A percentile compares a stretch with the other conserved stretches of the same genome.
phyloP scores from a whole-genome alignment of 1,140 invertebrate species.

The Tetramorium parvispinum region DNA sequence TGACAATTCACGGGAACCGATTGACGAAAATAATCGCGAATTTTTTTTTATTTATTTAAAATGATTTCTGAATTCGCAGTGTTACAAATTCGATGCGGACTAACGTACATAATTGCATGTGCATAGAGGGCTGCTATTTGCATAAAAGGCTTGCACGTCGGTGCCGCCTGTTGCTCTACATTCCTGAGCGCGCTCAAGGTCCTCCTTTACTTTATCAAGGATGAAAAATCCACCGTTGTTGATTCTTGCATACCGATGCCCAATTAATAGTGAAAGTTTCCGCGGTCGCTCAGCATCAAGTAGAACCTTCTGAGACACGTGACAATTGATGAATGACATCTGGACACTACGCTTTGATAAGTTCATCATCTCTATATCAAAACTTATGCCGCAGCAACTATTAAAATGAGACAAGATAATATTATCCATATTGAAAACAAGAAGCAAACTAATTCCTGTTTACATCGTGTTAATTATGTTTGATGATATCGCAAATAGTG shows the following conservation, averaged over 20 bases:
- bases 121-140: conserved; percentile 65
- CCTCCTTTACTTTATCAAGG: conserved; percentile 67
- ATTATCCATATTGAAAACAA: neutral
- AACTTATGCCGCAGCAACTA: neutral
- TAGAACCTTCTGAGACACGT: neutral
- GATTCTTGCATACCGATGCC: conserved; percentile 44
- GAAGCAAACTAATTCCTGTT: neutral
- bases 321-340: neutral
- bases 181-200: conserved; percentile 72
- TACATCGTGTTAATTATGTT: neutral
- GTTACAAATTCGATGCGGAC: conserved; percentile 17
- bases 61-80: neutral
- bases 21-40: neutral
- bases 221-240: conserved; percentile 65
- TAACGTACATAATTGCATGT: neutral
- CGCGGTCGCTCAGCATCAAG: neutral
- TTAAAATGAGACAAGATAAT: neutral
- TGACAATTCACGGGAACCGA: neutral
- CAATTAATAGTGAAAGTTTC: conserved; percentile 51
- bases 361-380: neutral
- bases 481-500: neutral
- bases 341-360: neutral
- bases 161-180: conserved; percentile 71
- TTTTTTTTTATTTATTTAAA: neutral
- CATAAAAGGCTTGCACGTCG: conserved; percentile 65